phyloP scores from a whole-genome alignment of 1,140 invertebrate genomes.

The Drosophila navojoa region DNA sequence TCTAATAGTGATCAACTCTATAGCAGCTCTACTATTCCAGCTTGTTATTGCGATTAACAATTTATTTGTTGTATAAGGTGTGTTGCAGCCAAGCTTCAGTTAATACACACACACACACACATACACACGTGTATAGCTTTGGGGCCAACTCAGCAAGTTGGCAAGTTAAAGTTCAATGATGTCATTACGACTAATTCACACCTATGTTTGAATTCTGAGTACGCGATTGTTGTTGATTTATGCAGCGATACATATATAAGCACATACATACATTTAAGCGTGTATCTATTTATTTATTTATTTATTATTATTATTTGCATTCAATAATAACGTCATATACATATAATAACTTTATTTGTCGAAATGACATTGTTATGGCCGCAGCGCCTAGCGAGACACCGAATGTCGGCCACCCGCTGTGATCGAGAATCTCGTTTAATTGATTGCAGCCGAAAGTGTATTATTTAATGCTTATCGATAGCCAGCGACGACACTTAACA shows the following conservation, averaged over 20 bases:
- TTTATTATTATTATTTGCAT: slow-evolving; percentile 30
- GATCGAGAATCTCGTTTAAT: slow-evolving; percentile 67
- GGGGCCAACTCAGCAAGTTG: slow-evolving; percentile 46
- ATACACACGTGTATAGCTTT: not conserved
- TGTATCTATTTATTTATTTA: slow-evolving; percentile 2
- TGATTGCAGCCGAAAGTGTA: slow-evolving; percentile 56
- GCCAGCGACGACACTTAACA: slow-evolving; percentile 19
- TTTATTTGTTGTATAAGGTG: slow-evolving; percentile 58
- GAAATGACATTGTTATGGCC: slow-evolving; percentile 53
- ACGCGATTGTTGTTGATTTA: slow-evolving; percentile 36
- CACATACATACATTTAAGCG: slow-evolving; percentile 1
- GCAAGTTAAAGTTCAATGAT: slow-evolving; percentile 81
- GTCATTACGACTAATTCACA: slow-evolving; percentile 81
- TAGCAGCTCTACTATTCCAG: not conserved
- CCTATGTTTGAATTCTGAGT: slow-evolving; percentile 73
- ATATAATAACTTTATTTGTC: slow-evolving; percentile 78
- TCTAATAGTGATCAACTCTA: not conserved
- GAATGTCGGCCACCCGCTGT: slow-evolving; percentile 68
- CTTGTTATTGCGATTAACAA: slow-evolving; percentile 7
- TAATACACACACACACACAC: slow-evolving; percentile 43
- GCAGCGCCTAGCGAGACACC: slow-evolving; percentile 47
- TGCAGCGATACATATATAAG: slow-evolving; percentile 23
- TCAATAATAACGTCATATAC: slow-evolving; percentile 43
- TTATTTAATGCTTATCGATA: slow-evolving; percentile 48
- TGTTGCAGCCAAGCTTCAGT: slow-evolving; percentile 74